Conservation (phyloP, 35 echinoderm and acorn worm genomes). For the Hemicentrotus pulcherrimus region DNA sequence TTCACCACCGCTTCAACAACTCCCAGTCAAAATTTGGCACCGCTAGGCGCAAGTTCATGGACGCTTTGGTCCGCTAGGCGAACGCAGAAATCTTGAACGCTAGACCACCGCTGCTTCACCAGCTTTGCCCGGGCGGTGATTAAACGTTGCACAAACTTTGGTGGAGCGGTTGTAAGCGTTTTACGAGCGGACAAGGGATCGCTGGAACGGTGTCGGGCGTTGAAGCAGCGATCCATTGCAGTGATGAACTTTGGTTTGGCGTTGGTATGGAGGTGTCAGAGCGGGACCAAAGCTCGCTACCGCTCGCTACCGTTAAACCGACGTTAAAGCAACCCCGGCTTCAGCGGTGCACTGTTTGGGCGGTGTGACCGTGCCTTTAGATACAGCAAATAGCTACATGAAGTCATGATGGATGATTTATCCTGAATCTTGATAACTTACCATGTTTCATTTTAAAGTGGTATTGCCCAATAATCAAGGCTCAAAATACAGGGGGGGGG, state of each 20-base stretch:
- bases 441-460: too few relatives aligned
- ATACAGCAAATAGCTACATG: too few relatives aligned
- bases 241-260: constrained; percentile 44
- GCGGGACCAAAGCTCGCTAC: constrained; percentile 32
- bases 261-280: constrained; percentile 43
- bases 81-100: constrained; percentile 45
- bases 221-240: constrained; percentile 39
- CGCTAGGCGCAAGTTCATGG: constrained; percentile 37
- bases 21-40: constrained; percentile 37
- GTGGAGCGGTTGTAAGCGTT: constrained; percentile 42
- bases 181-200: constrained; percentile 35
- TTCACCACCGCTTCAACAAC: constrained; percentile 43
- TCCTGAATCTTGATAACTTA: too few relatives aligned
- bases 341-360: constrained; percentile 40
- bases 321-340: constrained; percentile 29
- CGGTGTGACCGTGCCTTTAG: too few relatives aligned
- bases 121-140: constrained; percentile 24
- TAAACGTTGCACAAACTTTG: constrained; percentile 40
- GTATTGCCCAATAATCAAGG: too few relatives aligned
- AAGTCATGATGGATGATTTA: too few relatives aligned
- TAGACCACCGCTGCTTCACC: constrained; percentile 38
- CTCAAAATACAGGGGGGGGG: too few relatives aligned
- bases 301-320: constrained; percentile 35
- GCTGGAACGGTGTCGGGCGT: constrained; percentile 38
- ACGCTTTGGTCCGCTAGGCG: constrained; percentile 37